Conservation (phyloP, 2,888 invertebrate genomes). For the Coleophora flavipennella region DNA sequence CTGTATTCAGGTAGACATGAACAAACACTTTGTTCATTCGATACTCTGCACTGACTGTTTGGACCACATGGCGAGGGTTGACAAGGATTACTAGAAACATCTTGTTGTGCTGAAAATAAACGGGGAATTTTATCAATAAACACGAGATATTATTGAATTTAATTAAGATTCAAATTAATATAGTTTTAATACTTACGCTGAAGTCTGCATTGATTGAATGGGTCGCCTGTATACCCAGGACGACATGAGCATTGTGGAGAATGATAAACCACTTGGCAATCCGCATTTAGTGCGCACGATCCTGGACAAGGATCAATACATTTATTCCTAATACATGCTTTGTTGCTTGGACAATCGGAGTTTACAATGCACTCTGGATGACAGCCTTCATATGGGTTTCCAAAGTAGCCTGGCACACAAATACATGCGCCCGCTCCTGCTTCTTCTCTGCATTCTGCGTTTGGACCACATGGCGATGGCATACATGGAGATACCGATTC, state of each 20-base stretch:
- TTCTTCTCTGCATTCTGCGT: constrained; percentile 75
- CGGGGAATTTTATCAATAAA: not conserved
- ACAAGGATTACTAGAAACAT: constrained; percentile 61
- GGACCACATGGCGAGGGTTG: constrained; percentile 76
- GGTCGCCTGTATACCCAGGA: constrained; percentile 80
- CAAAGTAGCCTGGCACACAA: constrained; percentile 80
- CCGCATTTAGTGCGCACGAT: constrained; percentile 82
- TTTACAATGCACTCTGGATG: constrained; percentile 81
- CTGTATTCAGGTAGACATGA: constrained; percentile 78
- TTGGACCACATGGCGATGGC: constrained; percentile 76
- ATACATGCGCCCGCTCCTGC: constrained; percentile 76
- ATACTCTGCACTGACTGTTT: constrained; percentile 73
- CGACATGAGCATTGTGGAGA: constrained; percentile 79
- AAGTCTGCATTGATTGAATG: constrained; percentile 74
- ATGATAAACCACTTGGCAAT: constrained; percentile 82
- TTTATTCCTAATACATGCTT: constrained; percentile 80
- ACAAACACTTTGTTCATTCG: constrained; percentile 76
- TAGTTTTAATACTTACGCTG: constrained; percentile 34
- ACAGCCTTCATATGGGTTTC: constrained; percentile 86
- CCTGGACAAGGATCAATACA: constrained; percentile 86
- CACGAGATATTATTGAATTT: not conserved
- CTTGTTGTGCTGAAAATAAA: constrained; percentile 22
- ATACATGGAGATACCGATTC: constrained; percentile 67
- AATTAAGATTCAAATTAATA: not conserved
- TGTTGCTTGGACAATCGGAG: constrained; percentile 80